Evolutionary conservation across 1,140 invertebrate genomes (phyloP), one percentile per base, ranked within the genome.

Genomic region (Neodiprion virginianus): DNA sequence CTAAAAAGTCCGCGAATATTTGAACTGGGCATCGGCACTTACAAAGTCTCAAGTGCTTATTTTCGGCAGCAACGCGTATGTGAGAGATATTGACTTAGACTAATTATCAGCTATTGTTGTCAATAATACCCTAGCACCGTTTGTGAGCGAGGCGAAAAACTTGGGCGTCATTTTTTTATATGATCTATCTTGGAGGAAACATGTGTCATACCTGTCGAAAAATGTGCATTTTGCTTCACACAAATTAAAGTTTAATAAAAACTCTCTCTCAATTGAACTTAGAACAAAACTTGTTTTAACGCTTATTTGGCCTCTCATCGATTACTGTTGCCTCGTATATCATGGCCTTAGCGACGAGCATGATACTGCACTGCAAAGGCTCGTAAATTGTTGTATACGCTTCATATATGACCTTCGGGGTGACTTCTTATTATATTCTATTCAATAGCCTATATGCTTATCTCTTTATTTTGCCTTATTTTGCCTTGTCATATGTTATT

Each of bases 191-290:
- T 73, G 72, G 72, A 67, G 49, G 7, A 48, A 47, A 14, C 72
- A 73, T 73, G 40, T 73, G 4, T 7, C 61, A 7, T 40, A 40
- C 48, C 49, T 73, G 17, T 73, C 72, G 2, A 17, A 53, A 47
- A 73, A 73, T 12, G 72, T 73, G 12, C 72, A 73, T 17, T 48
- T 47, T 67, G 67, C 40, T 7, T 66, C 67, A 11, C 48, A 48
- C 17, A 73, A 47, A 67, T 47, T 73, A 5, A 73, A 73, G 48
- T 67, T 48, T 48, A 28, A 73, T 48, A 48, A 8, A 7, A 67
- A 48, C 17, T 48, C 23, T 11, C 72, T 73, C 12, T 67, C 47
- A 7, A n/a, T 12, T 21, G 17, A 21, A 21, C 17, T 21, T 21
- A 21, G 17, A 21, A 21, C 17, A 3, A 1, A 28, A n/a, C 17